Base-by-base conservation (phyloP, 2,888 invertebrate species). In the Sthenelais limicola region DNA sequence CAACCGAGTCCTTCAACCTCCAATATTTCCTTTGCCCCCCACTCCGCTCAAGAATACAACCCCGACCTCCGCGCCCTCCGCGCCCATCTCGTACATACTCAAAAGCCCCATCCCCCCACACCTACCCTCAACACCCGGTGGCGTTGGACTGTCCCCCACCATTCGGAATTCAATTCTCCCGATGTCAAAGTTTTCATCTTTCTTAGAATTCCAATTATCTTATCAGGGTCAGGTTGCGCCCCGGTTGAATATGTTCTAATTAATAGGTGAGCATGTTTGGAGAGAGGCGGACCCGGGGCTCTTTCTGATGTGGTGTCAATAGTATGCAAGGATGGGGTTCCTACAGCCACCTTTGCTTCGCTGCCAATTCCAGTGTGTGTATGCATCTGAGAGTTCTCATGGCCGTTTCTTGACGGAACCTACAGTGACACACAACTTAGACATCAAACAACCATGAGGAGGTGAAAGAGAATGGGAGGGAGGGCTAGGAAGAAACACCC, bases 201-300 rank as follows among this genome's bases (percentile, higher is more conserved):
- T 62, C 38, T 35, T 3, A 21, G 21, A 38, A 62, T 62, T 62
- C 62, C 62, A 62, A 62, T 62, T 62, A 62, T 12, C 38, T 43
- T 43, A 62, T 62, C 62, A 35, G 38, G 21, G 62, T 21, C 43
- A 18, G 56, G 62, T n/a, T 12, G 62, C 38, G 38, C 21, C 43
- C 5, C 35, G 62, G 9, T n/a, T n/a, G n/a, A n/a, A n/a, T n/a
- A n/a, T n/a, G n/a, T n/a, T 62, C 62, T 62, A 62, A 62, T 62
- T 62, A 62, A 35, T 38, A 18, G 38, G 24, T 12, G 38, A 21
- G 62, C 38, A 26, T 62, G 62, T 62, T 62, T 62, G 62, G 12
- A 21, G 62, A 26, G 38, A 26, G 26, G 35, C 38, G 62, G 38
- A 43, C 43, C 18, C 51, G 52, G 21, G 52, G 24, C 52, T 15